Base-by-base conservation (phyloP, 2,113 vertebrate genomes). In the Gambusia affinis region DNA sequence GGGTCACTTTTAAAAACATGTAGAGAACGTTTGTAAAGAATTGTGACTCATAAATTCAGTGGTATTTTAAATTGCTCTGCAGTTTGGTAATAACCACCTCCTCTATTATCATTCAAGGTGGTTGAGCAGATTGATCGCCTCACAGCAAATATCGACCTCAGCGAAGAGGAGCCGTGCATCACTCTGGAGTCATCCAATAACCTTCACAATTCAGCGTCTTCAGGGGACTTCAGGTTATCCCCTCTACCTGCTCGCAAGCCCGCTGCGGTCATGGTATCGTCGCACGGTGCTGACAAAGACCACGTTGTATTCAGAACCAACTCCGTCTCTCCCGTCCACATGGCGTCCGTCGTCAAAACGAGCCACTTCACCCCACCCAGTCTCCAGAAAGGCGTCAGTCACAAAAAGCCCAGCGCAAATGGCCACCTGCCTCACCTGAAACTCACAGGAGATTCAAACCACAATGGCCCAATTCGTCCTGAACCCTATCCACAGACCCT, bases 91-190 rank as follows among this genome's bases (percentile, higher is more conserved):
- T 30, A 62, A 19, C 5, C 28, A 51, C 60, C 44, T 54, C 81
- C 37, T 83, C 44, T 71, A 39, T 86, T 89, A 61, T 92, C 73
- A 64, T 86, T 83, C 87, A 95, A 57, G 95, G 94, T 95, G 76
- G 92, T 95, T 29, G 73, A 94, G 63, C 92, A 95, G 86, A 95
- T 95, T 29, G 94, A 95, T 82, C 82, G 89, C 57, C 90, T 95
- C 69, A 95, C 95, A 29, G 93, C 93, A 28, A 88, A 75, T 61
- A 93, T 95, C 27, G 89, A 93, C 89, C 86, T 95, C 27, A 72
- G 57, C 4, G 88, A 90, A 35, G 88, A 87, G 54, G 67, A 66
- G 3, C 29, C 69, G 22, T 71, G 78, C 64, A 75, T 85, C 62
- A 33, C 75, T 67, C 76, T 77, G 15, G 83, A 65, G 3, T 35